phyloP scores from a whole-genome alignment of 2,797 vertebrate species.

The Pterois miles region DNA sequence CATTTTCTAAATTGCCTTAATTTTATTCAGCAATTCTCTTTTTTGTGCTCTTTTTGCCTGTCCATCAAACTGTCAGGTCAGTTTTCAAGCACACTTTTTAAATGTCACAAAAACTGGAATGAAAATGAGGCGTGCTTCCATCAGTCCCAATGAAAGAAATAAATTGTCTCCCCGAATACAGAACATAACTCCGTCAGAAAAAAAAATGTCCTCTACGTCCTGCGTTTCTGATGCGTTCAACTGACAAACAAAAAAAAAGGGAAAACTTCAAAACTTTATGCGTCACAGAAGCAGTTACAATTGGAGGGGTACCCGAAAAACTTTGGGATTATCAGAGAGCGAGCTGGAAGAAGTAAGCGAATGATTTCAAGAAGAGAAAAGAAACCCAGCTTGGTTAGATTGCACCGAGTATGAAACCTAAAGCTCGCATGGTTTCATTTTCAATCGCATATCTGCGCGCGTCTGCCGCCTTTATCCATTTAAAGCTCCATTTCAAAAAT shows the following conservation, averaged over 20 bases:
- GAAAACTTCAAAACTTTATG: slow-evolving; percentile 11
- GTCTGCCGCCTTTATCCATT: slow-evolving; percentile 48
- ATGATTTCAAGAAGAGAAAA: background rate
- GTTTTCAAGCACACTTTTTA: slow-evolving; percentile 30
- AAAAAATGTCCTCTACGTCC: background rate
- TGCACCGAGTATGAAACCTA: slow-evolving; percentile 3
- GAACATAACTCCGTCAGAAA: background rate
- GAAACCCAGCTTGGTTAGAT: background rate
- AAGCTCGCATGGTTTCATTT: slow-evolving; percentile 25
- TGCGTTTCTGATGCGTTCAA: background rate
- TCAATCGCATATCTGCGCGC: slow-evolving; percentile 3
- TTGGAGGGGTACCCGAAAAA: background rate
- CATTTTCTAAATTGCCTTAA: background rate
- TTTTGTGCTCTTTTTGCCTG: background rate
- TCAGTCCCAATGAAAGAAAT: slow-evolving; percentile 13
- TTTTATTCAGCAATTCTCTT: background rate
- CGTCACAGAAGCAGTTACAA: slow-evolving; percentile 5
- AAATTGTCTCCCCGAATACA: slow-evolving; percentile 16
- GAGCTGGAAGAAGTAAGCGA: background rate
- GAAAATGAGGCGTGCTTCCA: slow-evolving; percentile 15
- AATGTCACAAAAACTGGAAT: slow-evolving; percentile 36
- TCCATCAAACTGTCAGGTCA: slow-evolving; percentile 32
- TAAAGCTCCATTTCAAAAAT: slow-evolving; percentile 70
- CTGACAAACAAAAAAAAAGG: background rate
- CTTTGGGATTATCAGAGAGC: slow-evolving; percentile 2